These are phyloP conservation scores for Manis javanica DNA, from an alignment of 2,797 vertebrate species.

Conservation along the genomic window DNA sequence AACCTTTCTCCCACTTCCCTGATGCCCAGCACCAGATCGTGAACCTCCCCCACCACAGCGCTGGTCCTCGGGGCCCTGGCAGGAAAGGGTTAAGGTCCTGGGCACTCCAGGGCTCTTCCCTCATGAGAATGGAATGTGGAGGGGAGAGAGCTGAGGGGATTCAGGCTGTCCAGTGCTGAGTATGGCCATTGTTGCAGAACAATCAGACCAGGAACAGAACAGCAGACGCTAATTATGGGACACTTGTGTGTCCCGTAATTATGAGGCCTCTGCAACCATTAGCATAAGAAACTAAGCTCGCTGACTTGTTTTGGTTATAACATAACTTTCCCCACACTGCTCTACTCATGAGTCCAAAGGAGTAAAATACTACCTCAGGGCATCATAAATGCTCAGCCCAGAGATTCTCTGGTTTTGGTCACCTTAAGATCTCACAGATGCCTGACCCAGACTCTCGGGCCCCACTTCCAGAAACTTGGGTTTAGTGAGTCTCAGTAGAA, in stretches of 20 bases:
- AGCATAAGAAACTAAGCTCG: conserved; percentile 80
- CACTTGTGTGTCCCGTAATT: conserved; percentile 95
- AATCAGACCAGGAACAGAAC: conserved; percentile 95
- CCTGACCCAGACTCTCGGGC: neutral
- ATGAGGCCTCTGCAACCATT: conserved; percentile 90
- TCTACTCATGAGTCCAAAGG: conserved; percentile 80
- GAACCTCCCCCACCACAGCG: neutral
- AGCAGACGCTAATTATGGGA: conserved; percentile 96
- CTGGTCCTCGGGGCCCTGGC: conserved; percentile 63
- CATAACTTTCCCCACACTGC: conserved; percentile 81
- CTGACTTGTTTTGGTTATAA: conserved; percentile 81
- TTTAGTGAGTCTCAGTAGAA: neutral
- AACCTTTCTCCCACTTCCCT: neutral
- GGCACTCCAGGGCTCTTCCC: conserved; percentile 86
- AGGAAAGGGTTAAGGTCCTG: conserved; percentile 88
- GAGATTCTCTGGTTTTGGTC: neutral
- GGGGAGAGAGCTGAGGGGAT: conserved; percentile 85
- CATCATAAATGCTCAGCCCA: neutral
- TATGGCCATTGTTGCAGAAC: conserved; percentile 96
- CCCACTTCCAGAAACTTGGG: neutral
- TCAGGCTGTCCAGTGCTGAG: conserved; percentile 92
- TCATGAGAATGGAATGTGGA: conserved; percentile 99
- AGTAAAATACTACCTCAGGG: conserved; percentile 29
- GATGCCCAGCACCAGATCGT: neutral
- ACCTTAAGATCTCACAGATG: neutral